Evolutionary conservation across 1,140 invertebrate genomes (phyloP), one percentile per base, ranked within the genome.

Genomic region (Drosophila sproati): DNA sequence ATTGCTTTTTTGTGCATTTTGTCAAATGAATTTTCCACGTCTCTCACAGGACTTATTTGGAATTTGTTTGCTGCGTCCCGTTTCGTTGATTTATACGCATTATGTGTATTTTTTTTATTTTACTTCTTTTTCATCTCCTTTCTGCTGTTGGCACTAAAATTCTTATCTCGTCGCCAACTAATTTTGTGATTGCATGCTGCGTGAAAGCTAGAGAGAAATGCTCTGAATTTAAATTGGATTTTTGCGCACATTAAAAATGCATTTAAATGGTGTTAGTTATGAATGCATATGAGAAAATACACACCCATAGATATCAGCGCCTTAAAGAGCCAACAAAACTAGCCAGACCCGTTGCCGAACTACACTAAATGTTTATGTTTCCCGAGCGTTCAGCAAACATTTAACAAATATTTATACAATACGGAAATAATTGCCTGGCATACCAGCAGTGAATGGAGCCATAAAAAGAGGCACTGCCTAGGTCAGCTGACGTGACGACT

Each of bases 211-310:
- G 60, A 73, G 39, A 51, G 50, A 70, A 86, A 80, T 55, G 87
- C 82, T 87, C 78, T 90, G 86, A 90, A 90, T 90, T 90, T 90
- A 90, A 90, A 90, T 90, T 90, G 86, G 86, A 90, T 90, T 90
- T 90, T 90, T 89, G 85, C 81, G 72, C 78, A 89, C 78, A 89
- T 89, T 89, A 89, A 81, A 89, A 89, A 89, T 89, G 85, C 86
- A 89, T 89, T 89, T 89, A 68, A 81, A 81, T 81, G 59, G 61
- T 62, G 86, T 81, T 89, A 89, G 86, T 90, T 90, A 89, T 89
- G 85, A 89, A 89, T 89, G 86, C 86, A 89, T 89, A 89, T 89
- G 80, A 80, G 82, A 48, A 71, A 37, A 54, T 43, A 56, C 34
- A 10, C 48, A 54, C 4, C 29, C 5, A 6, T 20, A 41, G 10